Evolutionary conservation across 2,797 vertebrate species (phyloP), one percentile per base, ranked within the genome.

Genomic region (Oreochromis grahami): DNA sequence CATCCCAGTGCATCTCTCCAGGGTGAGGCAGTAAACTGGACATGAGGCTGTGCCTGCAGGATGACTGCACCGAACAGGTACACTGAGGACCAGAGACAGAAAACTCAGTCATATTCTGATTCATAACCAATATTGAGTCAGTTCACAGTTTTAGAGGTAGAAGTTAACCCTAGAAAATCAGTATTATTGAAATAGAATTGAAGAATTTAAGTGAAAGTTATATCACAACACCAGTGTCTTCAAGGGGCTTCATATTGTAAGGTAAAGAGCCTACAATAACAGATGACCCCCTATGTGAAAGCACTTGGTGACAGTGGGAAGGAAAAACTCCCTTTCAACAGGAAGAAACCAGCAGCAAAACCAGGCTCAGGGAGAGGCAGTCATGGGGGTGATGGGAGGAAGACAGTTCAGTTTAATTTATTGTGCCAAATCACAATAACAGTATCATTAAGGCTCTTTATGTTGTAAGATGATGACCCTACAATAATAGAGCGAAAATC

Each of bases 21-120:
- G 10, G 21, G 70, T 83, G 79, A 84, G 87, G 76, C 78, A 77
- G 15, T 32, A 72, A 48, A 76, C 26, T 26, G 76, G 72, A 63
- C 60, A 70, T 74, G 2, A 65, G 81, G 76, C 29, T 79, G 41
- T 36, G 72, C 87, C 92, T 87, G 90, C 93, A 93, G 81, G 88
- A 83, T 63, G 55, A 29, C 87, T 70, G 88, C 83, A 86, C 32
- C 84, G 78, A 79, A 74, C 76, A 12, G 19, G 21, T 76, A 26
- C 78, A 32, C 6, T 52, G 50, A 83, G 24, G 45, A 72, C 48
- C 60, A 80, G 14, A 70, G 36, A 41, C 1, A 19, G 43, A 21
- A 7, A 19, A 58, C 63, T 63, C 68, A 80, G 7, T 26, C 10
- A 32, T 11, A 19, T 77, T 81, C 53, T 26, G 6, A 50, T 65